phyloP scores from a whole-genome alignment of 2,113 vertebrate species.

The Lathamus discolor region DNA sequence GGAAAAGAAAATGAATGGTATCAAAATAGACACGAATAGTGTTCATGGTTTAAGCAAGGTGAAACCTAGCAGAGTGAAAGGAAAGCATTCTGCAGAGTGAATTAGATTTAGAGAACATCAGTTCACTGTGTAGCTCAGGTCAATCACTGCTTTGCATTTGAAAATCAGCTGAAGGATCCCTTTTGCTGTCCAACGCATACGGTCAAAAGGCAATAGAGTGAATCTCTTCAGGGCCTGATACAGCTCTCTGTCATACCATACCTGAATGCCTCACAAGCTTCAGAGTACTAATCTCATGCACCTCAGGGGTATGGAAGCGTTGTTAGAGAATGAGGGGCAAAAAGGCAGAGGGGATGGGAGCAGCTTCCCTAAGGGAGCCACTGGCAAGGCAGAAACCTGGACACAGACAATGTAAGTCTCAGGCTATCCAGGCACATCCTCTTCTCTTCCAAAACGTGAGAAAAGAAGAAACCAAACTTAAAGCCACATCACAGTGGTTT shows the following conservation, averaged over 20 bases:
- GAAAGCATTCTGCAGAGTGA: neutral
- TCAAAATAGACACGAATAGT: neutral
- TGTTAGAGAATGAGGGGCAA: neutral
- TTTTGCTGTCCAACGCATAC: neutral
- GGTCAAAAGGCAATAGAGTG: neutral
- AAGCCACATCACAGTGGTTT: neutral
- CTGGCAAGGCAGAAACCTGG: neutral
- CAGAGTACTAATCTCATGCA: neutral
- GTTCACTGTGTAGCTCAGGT: neutral
- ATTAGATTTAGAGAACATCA: neutral
- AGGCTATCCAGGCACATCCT: neutral
- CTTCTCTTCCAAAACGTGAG: neutral
- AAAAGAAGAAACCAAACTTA: slow-evolving; percentile 34
- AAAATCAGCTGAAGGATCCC: neutral
- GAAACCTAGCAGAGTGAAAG: neutral
- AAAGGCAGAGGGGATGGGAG: neutral
- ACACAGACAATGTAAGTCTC: neutral
- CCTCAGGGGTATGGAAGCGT: neutral
- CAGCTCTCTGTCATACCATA: neutral
- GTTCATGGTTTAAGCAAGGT: neutral
- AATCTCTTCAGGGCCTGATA: neutral
- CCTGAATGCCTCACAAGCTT: neutral
- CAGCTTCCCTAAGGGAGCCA: neutral
- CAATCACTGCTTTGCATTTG: neutral
- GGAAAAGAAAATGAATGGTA: neutral